Evolutionary conservation across 2,888 invertebrate species (phyloP).

Genomic region (Chrysolina haemoptera): DNA sequence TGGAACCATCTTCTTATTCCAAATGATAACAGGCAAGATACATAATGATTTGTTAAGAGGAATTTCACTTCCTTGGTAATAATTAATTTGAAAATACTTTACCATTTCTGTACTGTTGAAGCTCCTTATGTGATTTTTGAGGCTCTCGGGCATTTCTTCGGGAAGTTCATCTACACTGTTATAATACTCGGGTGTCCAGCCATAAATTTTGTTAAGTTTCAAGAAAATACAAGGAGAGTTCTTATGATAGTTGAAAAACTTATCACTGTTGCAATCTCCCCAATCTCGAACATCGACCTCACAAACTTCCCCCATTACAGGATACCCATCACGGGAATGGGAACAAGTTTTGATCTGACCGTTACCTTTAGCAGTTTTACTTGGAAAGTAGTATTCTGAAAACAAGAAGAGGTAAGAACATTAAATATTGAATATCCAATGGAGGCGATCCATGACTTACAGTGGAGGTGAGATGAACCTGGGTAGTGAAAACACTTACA

Average conservation of each 20-base stretch:
- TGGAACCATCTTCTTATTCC: too few species aligned
- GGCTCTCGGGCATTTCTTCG: conserved; percentile 79
- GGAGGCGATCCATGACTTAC: too few species aligned
- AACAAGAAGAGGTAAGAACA: conserved; percentile 29
- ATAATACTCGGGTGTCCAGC: conserved; percentile 89
- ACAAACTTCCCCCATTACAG: conserved; percentile 80
- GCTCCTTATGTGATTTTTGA: conserved; percentile 78
- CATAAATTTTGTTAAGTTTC: conserved; percentile 95
- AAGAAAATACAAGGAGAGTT: conserved; percentile 95
- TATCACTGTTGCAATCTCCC: conserved; percentile 86
- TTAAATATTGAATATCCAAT: too few species aligned
- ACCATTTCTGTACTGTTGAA: conserved; percentile 70
- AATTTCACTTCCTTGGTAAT: not conserved
- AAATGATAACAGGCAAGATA: too few species aligned
- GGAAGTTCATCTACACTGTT: conserved; percentile 81
- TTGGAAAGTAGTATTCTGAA: conserved; percentile 67
- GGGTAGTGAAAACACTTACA: too few species aligned
- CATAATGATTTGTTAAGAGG: not conserved
- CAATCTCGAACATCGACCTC: conserved; percentile 88
- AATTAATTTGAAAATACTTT: conserved; percentile 51
- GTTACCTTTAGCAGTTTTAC: conserved; percentile 67
- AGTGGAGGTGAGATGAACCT: too few species aligned
- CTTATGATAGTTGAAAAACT: conserved; percentile 91
- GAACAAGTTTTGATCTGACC: conserved; percentile 66
- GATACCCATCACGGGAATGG: conserved; percentile 62